Evolutionary conservation across 1,140 invertebrate species (phyloP).

Genomic region (Penaeus chinensis): DNA sequence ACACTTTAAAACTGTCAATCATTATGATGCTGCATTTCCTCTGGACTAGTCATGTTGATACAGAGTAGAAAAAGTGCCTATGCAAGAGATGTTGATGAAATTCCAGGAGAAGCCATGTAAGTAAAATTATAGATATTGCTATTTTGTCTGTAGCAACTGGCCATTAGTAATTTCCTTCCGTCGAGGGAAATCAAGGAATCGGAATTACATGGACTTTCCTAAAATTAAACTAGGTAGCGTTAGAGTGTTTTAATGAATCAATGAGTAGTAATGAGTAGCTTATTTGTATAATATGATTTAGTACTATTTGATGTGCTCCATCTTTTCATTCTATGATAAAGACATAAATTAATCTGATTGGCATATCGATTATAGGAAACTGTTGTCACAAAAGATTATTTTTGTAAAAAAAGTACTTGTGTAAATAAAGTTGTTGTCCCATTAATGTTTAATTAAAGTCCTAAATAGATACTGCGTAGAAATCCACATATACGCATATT

Average conservation of each 20-base stretch:
- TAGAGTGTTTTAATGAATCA: slow-evolving; percentile 18
- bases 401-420: slow-evolving; percentile 24
- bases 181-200: background rate
- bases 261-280: background rate
- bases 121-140: background rate
- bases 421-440: slow-evolving; percentile 35
- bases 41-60: slow-evolving; percentile 47
- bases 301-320: slow-evolving; percentile 18
- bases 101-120: slow-evolving; percentile 14
- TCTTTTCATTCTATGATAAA: slow-evolving; percentile 17
- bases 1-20: too few relatives aligned
- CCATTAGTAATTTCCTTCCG: background rate
- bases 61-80: slow-evolving; percentile 49
- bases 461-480: background rate
- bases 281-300: slow-evolving; percentile 5
- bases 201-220: background rate
- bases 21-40: slow-evolving; percentile 17
- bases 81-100: slow-evolving; percentile 23
- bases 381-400: slow-evolving; percentile 18
- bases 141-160: background rate
- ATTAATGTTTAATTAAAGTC: background rate
- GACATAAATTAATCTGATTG: slow-evolving; percentile 10
- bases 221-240: slow-evolving; percentile 19
- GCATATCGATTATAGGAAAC: background rate
- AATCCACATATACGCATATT: background rate